These are phyloP conservation scores for Thripadectes ignobilis DNA, from an alignment of 2,797 vertebrate species.

Conservation along the genomic window DNA sequence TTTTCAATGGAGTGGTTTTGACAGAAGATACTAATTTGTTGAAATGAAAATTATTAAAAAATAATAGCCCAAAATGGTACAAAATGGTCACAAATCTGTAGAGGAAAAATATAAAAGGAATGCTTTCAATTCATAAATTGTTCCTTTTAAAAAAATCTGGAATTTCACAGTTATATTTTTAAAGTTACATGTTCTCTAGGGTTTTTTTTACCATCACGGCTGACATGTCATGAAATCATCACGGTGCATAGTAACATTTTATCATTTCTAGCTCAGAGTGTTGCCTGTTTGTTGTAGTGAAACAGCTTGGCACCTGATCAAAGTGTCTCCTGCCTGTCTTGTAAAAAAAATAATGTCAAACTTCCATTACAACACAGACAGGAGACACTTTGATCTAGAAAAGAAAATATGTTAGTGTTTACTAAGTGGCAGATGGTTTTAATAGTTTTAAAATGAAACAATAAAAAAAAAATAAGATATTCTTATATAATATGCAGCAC, in stretches of 20 bases:
- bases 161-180: neutral
- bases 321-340: slow-evolving; percentile 59
- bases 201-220: neutral
- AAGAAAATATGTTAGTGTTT: slow-evolving; percentile 64
- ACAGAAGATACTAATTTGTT: neutral
- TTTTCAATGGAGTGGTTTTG: neutral
- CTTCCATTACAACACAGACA: slow-evolving; percentile 48
- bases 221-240: slow-evolving; percentile 49
- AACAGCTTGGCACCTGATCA: slow-evolving; percentile 60
- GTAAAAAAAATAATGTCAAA: slow-evolving; percentile 51
- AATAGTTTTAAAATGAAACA: slow-evolving; percentile 59
- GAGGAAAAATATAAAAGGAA: neutral
- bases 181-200: neutral
- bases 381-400: slow-evolving; percentile 66
- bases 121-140: neutral
- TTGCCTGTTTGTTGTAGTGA: slow-evolving; percentile 59
- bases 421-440: slow-evolving; percentile 63
- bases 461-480: neutral
- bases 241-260: neutral
- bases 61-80: neutral
- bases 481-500: neutral
- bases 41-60: neutral
- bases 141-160: neutral
- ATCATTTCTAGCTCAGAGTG: slow-evolving; percentile 50
- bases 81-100: neutral